Conservation (phyloP, 2,113 vertebrate species). For the Murina feae region DNA sequence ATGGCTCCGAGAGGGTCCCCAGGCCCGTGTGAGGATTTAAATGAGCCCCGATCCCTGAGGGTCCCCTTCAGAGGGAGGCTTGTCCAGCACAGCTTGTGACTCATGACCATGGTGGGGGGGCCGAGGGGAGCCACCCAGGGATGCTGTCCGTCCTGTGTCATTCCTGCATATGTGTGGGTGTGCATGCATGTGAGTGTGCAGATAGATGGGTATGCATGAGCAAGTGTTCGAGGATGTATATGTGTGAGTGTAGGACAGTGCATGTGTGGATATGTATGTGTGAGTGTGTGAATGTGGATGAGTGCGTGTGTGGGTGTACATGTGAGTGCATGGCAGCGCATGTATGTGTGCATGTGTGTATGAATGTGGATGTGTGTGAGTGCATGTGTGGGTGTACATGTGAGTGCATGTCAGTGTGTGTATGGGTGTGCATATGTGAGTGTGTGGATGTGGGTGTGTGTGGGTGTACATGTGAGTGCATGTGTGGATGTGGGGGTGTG, state of each 20-base stretch:
- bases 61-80: no score
- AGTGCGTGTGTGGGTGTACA: no score
- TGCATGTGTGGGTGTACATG: neutral
- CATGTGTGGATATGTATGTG: no score
- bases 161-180: neutral
- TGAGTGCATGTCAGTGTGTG: no score
- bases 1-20: rapidly evolving
- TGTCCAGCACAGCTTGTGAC: neutral
- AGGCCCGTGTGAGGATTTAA: rapidly evolving
- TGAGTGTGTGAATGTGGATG: no score
- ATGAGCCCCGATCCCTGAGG: rapidly evolving
- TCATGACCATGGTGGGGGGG: rapidly evolving
- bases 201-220: neutral
- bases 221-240: no score
- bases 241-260: no score
- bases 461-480: no score
- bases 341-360: no score
- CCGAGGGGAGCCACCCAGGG: neutral
- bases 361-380: neutral
- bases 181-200: rapidly evolving
- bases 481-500: neutral
- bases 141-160: neutral
- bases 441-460: neutral
- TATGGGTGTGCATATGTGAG: no score
- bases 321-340: no score